phyloP scores from a whole-genome alignment of 1,140 invertebrate genomes.

The Hylyphantes graminicola region DNA sequence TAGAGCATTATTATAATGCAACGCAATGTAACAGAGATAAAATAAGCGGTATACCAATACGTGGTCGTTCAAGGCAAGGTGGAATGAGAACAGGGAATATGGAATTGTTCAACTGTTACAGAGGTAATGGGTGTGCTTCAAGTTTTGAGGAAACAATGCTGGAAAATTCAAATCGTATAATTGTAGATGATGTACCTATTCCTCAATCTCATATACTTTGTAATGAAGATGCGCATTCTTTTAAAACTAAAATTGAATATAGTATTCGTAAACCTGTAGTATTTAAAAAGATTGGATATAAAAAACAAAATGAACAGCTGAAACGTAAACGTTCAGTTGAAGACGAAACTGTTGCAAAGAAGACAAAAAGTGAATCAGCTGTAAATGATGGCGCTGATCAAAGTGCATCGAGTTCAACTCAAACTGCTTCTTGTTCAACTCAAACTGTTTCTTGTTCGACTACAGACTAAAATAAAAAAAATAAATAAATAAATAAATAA shows the following conservation, averaged over 20 bases:
- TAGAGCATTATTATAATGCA: slow-evolving; percentile 29
- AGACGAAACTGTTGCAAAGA: too few relatives aligned
- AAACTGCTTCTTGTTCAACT: too few relatives aligned
- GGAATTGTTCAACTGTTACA: slow-evolving; percentile 24
- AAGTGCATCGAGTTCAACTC: too few relatives aligned
- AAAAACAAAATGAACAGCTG: too few relatives aligned
- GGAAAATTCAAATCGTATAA: slow-evolving; percentile 31
- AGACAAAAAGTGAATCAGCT: too few relatives aligned
- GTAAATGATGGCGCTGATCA: too few relatives aligned
- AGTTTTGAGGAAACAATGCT: slow-evolving; percentile 17
- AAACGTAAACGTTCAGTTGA: too few relatives aligned
- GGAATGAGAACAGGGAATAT: slow-evolving; percentile 41
- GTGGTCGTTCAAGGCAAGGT: slow-evolving; percentile 19
- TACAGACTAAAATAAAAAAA: too few relatives aligned
- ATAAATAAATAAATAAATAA: too few relatives aligned
- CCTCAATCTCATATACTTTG: slow-evolving; percentile 28
- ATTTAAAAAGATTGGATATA: too few relatives aligned
- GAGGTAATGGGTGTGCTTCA: slow-evolving; percentile 7
- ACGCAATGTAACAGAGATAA: slow-evolving; percentile 24
- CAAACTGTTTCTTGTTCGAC: too few relatives aligned
- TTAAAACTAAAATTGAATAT: slow-evolving; percentile 21
- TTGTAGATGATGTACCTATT: slow-evolving; percentile 1
- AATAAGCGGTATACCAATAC: slow-evolving; percentile 16
- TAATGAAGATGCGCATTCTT: slow-evolving; percentile 42
- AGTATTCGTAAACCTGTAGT: neutral